Conservation (phyloP, 2,113 vertebrate species). For the Rhabdornis inornatus region DNA sequence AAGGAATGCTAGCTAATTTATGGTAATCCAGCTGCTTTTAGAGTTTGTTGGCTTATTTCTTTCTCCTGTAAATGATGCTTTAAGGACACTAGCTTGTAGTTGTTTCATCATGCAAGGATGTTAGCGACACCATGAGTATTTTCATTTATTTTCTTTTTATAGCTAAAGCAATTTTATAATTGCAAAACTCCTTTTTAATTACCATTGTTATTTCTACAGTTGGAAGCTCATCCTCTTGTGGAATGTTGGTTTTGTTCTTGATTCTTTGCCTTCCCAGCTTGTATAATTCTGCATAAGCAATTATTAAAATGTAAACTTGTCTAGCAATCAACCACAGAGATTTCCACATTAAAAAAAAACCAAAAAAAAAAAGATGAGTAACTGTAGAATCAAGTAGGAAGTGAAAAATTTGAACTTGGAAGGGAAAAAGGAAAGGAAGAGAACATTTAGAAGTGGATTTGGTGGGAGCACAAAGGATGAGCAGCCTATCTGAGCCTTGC, state of each 20-base stretch:
- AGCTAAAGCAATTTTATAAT: background rate
- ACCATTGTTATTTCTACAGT: background rate
- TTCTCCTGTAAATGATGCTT: background rate
- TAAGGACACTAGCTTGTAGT: background rate
- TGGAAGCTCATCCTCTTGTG: background rate
- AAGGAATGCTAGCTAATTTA: background rate
- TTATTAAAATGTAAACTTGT: background rate
- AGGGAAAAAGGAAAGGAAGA: background rate
- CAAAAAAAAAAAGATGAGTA: background rate
- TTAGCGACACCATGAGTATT: background rate
- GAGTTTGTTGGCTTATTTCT: background rate
- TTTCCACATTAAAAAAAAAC: too few species aligned
- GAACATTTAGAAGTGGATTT: background rate
- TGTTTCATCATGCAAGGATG: background rate
- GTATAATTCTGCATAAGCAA: background rate
- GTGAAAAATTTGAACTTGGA: background rate
- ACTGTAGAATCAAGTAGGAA: background rate
- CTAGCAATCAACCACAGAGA: background rate
- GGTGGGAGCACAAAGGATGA: background rate
- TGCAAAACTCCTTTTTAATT: slow-evolving; percentile 29
- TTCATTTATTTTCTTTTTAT: background rate
- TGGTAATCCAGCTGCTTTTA: background rate
- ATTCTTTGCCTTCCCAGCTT: background rate
- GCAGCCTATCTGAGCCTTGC: background rate
- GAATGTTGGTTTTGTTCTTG: slow-evolving; percentile 13